Evolutionary conservation across 2,113 vertebrate species (phyloP).

Genomic region (Dryoscopus gambensis): DNA sequence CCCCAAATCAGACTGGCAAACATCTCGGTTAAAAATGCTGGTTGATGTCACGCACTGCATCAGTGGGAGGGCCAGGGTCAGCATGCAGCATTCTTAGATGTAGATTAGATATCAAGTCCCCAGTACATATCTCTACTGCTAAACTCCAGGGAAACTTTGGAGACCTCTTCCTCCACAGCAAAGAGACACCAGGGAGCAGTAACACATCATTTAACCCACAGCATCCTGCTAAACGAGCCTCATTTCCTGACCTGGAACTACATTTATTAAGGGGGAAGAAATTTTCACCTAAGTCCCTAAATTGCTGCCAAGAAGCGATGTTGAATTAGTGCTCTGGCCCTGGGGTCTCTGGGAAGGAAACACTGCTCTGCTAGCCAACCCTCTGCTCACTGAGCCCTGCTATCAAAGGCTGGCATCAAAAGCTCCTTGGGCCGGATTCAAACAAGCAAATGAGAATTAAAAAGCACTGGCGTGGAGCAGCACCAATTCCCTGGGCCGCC

Average conservation of each 20-base stretch:
- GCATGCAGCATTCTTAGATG: neutral
- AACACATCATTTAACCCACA: neutral
- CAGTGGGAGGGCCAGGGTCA: neutral
- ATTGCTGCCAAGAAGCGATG: neutral
- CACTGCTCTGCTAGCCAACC: neutral
- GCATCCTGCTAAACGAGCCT: neutral
- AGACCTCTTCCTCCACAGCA: neutral
- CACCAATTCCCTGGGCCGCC: neutral
- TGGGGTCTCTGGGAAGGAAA: neutral
- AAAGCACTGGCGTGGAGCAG: neutral
- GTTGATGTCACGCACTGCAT: fast-evolving
- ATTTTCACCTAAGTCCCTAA: neutral
- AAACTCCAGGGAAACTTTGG: neutral
- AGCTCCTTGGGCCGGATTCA: neutral
- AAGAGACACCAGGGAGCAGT: neutral
- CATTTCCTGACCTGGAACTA: neutral
- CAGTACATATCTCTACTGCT: neutral
- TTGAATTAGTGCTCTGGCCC: neutral
- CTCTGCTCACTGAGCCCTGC: neutral
- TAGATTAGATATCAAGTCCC: neutral
- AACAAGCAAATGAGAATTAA: neutral
- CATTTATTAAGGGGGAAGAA: neutral
- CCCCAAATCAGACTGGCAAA: neutral
- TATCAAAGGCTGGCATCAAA: neutral
- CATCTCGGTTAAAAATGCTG: neutral